Conservation (phyloP, 2,113 vertebrate genomes). For the Pangasianodon hypophthalmus region DNA sequence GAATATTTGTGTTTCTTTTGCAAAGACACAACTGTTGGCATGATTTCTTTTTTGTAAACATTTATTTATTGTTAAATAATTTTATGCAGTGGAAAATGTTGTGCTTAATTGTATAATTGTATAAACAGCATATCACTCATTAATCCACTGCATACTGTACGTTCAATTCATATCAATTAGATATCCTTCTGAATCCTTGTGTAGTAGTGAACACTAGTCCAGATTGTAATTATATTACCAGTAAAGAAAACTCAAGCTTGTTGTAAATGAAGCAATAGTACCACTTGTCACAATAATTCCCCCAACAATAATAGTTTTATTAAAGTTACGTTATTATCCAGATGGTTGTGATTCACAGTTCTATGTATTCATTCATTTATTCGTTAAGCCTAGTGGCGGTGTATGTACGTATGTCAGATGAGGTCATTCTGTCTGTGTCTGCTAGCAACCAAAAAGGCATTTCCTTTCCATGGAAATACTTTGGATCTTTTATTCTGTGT, state of each 20-base stretch:
- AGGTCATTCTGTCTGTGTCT: slow-evolving; percentile 15
- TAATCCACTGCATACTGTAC: not conserved
- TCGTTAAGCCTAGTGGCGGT: not conserved
- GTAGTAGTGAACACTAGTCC: not conserved
- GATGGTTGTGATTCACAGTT: not conserved
- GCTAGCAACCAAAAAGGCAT: not conserved
- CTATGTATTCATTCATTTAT: not conserved
- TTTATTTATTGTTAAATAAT: not conserved
- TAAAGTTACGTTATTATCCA: not conserved
- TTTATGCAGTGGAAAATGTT: not conserved
- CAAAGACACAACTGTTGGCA: not conserved
- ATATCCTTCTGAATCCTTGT: not conserved
- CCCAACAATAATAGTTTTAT: not conserved
- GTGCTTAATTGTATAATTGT: no score
- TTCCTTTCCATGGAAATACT: not conserved
- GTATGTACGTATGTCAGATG: not conserved
- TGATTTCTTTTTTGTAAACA: not conserved
- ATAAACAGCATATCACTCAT: no score
- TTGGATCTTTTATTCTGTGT: not conserved
- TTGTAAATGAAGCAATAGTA: not conserved
- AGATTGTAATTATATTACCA: not conserved
- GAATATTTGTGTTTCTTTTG: not conserved
- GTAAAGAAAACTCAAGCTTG: not conserved
- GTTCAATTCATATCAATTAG: not conserved
- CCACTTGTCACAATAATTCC: not conserved